Conservation (phyloP, 2,113 vertebrate genomes). For the Ceyx margarethae region DNA sequence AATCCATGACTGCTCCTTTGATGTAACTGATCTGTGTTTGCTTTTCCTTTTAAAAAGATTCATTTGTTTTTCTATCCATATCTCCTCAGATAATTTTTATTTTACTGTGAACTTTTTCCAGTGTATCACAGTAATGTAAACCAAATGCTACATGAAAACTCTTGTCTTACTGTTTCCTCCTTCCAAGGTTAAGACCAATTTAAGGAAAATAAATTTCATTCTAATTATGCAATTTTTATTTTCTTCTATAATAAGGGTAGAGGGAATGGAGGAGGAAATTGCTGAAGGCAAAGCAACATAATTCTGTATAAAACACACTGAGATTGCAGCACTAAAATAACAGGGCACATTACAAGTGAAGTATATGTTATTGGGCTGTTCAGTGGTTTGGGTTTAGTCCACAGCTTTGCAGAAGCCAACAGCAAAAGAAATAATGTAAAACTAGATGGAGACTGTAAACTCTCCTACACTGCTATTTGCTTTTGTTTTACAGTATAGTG, state of each 20-base stretch:
- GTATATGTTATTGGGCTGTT: constrained; percentile 10
- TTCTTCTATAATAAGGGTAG: not conserved
- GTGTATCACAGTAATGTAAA: not conserved
- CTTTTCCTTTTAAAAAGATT: not conserved
- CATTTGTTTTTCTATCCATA: not conserved
- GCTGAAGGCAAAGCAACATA: not conserved
- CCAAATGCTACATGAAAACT: not conserved
- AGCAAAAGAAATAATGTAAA: constrained; percentile 22
- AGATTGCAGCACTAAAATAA: constrained; percentile 34
- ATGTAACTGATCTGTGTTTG: not conserved
- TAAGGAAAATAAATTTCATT: constrained; percentile 30
- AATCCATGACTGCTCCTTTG: not conserved
- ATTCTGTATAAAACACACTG: constrained; percentile 5
- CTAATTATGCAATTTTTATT: not conserved
- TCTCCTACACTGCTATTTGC: not conserved
- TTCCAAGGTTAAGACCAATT: constrained; percentile 1
- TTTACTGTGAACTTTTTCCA: not conserved
- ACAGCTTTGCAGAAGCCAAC: constrained; percentile 31
- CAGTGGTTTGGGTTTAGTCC: constrained; percentile 56
- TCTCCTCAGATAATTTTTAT: not conserved
- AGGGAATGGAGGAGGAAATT: constrained; percentile 20
- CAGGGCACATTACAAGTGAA: constrained; percentile 27
- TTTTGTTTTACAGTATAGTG: constrained; percentile 31
- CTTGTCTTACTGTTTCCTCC: not conserved
- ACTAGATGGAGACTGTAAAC: not conserved